Evolutionary conservation across 2,797 vertebrate species (phyloP).

Genomic region (Mormyrops attenuatus): DNA sequence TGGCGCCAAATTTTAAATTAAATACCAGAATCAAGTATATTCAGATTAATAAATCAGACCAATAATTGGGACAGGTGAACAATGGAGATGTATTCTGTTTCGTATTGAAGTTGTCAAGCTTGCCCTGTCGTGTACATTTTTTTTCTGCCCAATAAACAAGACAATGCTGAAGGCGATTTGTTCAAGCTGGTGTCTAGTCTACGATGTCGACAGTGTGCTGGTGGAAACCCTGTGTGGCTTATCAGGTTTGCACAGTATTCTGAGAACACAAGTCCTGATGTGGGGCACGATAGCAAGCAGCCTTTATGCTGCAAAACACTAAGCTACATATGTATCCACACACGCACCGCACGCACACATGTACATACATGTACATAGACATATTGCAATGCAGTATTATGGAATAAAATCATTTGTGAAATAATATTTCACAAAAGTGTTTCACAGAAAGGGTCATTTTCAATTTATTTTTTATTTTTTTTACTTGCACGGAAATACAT

Average conservation of each 20-base stretch:
- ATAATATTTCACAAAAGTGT: neutral
- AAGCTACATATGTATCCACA: neutral
- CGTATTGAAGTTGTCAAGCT: neutral
- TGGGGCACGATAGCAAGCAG: neutral
- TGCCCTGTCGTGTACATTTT: neutral
- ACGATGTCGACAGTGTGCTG: neutral
- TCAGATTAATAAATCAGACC: neutral
- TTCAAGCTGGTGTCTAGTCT: neutral
- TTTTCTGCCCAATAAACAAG: neutral
- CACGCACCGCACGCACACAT: neutral
- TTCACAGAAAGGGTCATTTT: neutral
- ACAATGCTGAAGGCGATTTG: constrained; percentile 1
- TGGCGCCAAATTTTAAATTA: neutral
- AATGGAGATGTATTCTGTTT: neutral
- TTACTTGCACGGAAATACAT: constrained; percentile 35
- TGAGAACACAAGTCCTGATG: neutral
- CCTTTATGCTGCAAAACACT: neutral
- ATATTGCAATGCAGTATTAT: neutral
- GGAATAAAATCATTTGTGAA: neutral
- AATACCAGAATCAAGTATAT: neutral
- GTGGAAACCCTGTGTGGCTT: neutral
- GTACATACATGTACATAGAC: neutral
- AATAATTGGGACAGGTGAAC: neutral
- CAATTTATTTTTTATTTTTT: neutral
- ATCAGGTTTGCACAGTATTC: constrained; percentile 2